Evolutionary conservation across 2,888 invertebrate genomes (phyloP).

Genomic region (Tubulanus polymorphus): DNA sequence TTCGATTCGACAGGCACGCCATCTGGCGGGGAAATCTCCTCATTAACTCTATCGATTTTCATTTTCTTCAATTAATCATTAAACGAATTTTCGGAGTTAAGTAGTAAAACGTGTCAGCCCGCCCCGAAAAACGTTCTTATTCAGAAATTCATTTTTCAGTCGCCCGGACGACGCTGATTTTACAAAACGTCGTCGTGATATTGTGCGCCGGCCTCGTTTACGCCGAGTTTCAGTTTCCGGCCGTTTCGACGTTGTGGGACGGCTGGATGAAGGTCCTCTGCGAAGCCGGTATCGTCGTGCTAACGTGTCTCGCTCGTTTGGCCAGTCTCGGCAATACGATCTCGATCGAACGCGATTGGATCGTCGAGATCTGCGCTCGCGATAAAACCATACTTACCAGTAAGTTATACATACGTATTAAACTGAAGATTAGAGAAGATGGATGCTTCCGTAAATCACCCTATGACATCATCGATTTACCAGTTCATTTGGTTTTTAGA

Average conservation of each 20-base stretch:
- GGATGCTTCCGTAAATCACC: too few species aligned
- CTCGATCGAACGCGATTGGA: conserved; percentile 56
- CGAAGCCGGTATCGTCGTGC: conserved; percentile 43
- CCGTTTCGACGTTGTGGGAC: conserved; percentile 12
- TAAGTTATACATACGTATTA: conserved; percentile 25
- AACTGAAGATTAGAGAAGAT: too few species aligned
- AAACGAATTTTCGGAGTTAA: too few species aligned
- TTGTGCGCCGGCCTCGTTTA: conserved; percentile 38
- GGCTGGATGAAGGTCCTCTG: conserved; percentile 23
- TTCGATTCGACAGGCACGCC: too few species aligned
- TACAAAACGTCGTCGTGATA: conserved; percentile 55
- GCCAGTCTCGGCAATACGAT: conserved; percentile 47
- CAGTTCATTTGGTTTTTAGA: too few species aligned
- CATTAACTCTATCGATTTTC: too few species aligned
- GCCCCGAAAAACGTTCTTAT: too few species aligned
- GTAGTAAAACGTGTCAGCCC: too few species aligned
- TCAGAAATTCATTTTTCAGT: conserved; percentile 49
- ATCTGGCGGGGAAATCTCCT: too few species aligned
- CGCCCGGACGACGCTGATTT: conserved; percentile 49
- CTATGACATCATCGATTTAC: too few species aligned
- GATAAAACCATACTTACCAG: conserved; percentile 51
- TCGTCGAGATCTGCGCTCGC: conserved; percentile 53
- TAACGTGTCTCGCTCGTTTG: conserved; percentile 52
- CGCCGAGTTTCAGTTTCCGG: too few species aligned
- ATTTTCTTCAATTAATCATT: too few species aligned